These are phyloP conservation scores for Tiliacea aurago DNA, from an alignment of 2,888 invertebrate species.

Conservation along the genomic window DNA sequence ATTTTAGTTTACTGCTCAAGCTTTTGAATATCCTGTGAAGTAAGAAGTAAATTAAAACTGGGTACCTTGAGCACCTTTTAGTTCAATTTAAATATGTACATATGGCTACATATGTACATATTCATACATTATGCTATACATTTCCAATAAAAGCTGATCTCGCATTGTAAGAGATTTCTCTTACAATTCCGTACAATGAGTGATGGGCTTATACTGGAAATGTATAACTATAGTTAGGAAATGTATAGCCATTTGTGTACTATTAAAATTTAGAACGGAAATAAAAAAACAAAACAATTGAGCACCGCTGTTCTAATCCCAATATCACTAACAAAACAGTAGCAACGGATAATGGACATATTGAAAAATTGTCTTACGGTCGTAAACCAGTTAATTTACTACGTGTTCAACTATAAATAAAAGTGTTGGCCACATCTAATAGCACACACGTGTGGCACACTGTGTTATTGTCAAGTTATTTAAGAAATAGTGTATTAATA, in stretches of 20 bases:
- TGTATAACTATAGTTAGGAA: no score
- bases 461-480: constrained; percentile 86
- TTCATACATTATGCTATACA: no score
- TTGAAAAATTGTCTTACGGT: constrained; percentile 70
- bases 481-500: constrained; percentile 81
- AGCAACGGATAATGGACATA: constrained; percentile 61
- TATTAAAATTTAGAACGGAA: no score
- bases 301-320: constrained; percentile 21
- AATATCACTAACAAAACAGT: constrained; percentile 61
- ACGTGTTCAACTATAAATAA: constrained; percentile 76
- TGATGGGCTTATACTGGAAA: no score
- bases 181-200: no score
- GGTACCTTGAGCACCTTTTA: neutral
- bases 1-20: neutral
- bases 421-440: constrained; percentile 75
- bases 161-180: no score
- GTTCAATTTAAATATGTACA: neutral
- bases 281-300: constrained; percentile 7
- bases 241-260: no score
- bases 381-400: constrained; percentile 70
- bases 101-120: no score
- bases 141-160: no score
- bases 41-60: neutral
- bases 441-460: constrained; percentile 75
- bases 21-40: neutral